Conservation (phyloP, 2,888 invertebrate genomes). For the Andrena fulva region DNA sequence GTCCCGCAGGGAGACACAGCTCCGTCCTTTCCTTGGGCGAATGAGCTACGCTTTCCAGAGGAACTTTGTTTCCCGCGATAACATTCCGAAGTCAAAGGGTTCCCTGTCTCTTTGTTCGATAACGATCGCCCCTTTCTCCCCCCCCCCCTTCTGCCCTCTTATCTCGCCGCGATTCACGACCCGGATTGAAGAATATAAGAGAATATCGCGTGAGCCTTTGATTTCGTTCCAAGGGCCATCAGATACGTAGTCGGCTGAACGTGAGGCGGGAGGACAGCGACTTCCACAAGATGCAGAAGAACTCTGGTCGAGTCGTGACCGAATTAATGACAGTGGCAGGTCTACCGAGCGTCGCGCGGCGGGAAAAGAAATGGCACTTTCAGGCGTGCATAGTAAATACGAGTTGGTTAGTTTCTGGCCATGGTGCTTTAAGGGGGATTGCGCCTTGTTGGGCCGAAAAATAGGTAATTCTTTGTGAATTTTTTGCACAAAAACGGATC, state of each 20-base stretch:
- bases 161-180: conserved; percentile 67
- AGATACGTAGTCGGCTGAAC: conserved; percentile 34
- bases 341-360: neutral
- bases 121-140: conserved; percentile 62
- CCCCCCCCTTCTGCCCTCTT: conserved; percentile 17
- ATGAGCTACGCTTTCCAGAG: conserved; percentile 70
- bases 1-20: conserved; percentile 73
- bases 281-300: neutral
- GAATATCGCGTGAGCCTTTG: conserved; percentile 59
- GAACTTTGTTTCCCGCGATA: conserved; percentile 73
- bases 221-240: conserved; percentile 46
- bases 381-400: neutral
- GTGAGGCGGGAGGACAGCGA: conserved; percentile 4
- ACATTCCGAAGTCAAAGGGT: conserved; percentile 73
- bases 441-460: too few species aligned
- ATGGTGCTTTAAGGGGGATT: neutral
- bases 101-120: conserved; percentile 73
- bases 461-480: too few species aligned
- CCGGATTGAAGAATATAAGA: conserved; percentile 59
- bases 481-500: too few species aligned
- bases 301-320: neutral
- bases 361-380: neutral
- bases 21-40: conserved; percentile 56
- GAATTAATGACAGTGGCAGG: conserved; percentile 10
- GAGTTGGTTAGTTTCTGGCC: neutral